Conservation (phyloP, 2,113 vertebrate genomes). For the Ciconia maguari region DNA sequence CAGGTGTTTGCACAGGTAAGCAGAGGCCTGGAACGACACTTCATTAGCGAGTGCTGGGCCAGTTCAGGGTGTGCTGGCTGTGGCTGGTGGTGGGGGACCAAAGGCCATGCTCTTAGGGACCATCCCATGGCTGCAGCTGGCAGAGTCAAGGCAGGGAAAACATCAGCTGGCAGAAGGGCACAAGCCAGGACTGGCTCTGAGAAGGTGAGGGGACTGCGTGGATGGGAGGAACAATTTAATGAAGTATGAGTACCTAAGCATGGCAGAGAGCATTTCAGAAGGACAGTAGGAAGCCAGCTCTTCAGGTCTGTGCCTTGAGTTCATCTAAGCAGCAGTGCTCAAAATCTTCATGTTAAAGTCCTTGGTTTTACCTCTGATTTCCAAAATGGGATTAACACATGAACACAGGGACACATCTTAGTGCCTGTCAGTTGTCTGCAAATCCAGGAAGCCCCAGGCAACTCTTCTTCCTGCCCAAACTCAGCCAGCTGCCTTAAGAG, state of each 20-base stretch:
- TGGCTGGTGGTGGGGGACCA: not conserved
- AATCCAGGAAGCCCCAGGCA: not conserved
- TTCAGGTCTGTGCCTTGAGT: not conserved
- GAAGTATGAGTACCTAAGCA: not conserved
- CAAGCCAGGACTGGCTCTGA: not conserved
- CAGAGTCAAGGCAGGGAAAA: not conserved
- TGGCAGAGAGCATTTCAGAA: not conserved
- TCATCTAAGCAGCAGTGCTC: not conserved
- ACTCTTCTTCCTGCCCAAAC: not conserved
- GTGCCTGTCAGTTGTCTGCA: not conserved
- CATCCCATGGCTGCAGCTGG: not conserved
- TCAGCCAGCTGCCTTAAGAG: not conserved
- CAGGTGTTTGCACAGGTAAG: constrained; percentile 89
- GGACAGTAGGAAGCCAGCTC: not conserved
- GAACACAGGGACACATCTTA: not conserved
- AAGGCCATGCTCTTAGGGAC: not conserved
- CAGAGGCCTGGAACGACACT: not conserved
- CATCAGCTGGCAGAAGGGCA: not conserved
- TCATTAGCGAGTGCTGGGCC: not conserved
- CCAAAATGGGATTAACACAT: not conserved
- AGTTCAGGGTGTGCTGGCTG: not conserved
- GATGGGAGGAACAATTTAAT: not conserved
- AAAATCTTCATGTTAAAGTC: not conserved
- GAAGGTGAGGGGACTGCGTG: not conserved
- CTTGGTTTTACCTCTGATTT: not conserved